Percentiles rank a stretch among this genome's conserved stretches.
phyloP scores from a whole-genome alignment of 2,797 vertebrate species.

The Catostomus latipinnis region DNA sequence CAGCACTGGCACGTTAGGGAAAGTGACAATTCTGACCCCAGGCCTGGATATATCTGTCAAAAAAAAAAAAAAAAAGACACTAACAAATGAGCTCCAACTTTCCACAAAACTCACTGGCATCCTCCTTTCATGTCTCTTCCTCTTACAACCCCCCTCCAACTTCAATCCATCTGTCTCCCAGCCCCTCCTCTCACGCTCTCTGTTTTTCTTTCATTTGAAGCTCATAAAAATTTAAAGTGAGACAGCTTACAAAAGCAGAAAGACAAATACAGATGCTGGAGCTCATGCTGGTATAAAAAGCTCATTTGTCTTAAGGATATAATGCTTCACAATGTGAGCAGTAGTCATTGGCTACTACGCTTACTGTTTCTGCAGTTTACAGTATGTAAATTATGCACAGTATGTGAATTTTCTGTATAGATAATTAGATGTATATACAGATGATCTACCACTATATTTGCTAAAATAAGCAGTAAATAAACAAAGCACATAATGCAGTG shows the following conservation, averaged over 20 bases:
- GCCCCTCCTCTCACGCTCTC: slow-evolving; percentile 55
- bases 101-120: slow-evolving; percentile 71
- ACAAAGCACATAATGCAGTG: too few species aligned
- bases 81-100: slow-evolving; percentile 70
- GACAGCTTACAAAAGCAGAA: slow-evolving; percentile 17
- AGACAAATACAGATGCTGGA: background rate
- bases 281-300: background rate
- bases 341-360: too few species aligned
- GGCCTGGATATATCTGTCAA: slow-evolving; percentile 15
- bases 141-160: slow-evolving; percentile 53
- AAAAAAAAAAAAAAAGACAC: slow-evolving; percentile 46
- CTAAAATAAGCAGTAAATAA: too few species aligned
- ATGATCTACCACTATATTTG: too few species aligned
- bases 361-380: background rate
- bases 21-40: too few species aligned
- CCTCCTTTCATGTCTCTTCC: slow-evolving; percentile 54
- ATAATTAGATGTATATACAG: too few species aligned
- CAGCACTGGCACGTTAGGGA: too few species aligned
- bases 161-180: slow-evolving; percentile 59
- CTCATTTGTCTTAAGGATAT: background rate
- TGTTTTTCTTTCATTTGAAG: slow-evolving; percentile 34
- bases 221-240: slow-evolving; percentile 31
- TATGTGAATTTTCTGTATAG: too few species aligned
- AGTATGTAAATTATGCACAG: too few species aligned
- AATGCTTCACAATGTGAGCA: background rate